Evolutionary conservation across 2,888 invertebrate genomes (phyloP), one percentile per base, ranked within the genome.

Genomic region (Thera obeliscata): DNA sequence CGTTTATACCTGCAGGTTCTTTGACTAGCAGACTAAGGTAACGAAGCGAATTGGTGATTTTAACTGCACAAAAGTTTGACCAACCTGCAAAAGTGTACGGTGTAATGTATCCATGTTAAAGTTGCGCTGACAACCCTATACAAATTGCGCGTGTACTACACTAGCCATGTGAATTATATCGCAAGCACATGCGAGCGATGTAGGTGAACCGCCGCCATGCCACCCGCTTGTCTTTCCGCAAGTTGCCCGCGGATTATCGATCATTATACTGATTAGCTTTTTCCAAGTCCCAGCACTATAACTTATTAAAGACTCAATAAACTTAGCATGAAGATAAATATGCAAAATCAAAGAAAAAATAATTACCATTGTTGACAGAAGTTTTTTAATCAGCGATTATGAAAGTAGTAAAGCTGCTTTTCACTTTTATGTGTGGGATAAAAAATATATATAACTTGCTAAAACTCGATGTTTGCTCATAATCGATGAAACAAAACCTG

Each of bases 91-190:
- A 6, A 41, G 41, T 38, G 38, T 38, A 5, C 5, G 3, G 38
- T 38, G 22, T 22, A 22, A 22, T 22, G 22, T 22, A 22, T 1
- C 22, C 22, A 22, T 22, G 7, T 41, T 41, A 7, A 41, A 50
- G 59, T 56, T 36, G 11, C 36, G 65, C 57, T 56, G 76, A 9
- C 84, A 87, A 60, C 87, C 88, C 88, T 88, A 74, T 58, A 68
- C 73, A 84, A 84, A 86, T 83, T 81, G 82, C 86, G 82, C 82
- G 82, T 83, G 83, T 84, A 79, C 60, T 80, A 70, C 82, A 70
- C 66, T 72, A 74, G 71, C 62, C 77, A 80, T 80, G 85, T 88
- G 87, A 88, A 84, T 87, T 86, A 87, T 85, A 83, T 80, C 83
- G 82, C 80, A 80, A 81, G 79, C 81, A 81, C 78, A 72, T 68